phyloP scores from a whole-genome alignment of 2,888 invertebrate species.

The Pycnomerus fuliginosus region DNA sequence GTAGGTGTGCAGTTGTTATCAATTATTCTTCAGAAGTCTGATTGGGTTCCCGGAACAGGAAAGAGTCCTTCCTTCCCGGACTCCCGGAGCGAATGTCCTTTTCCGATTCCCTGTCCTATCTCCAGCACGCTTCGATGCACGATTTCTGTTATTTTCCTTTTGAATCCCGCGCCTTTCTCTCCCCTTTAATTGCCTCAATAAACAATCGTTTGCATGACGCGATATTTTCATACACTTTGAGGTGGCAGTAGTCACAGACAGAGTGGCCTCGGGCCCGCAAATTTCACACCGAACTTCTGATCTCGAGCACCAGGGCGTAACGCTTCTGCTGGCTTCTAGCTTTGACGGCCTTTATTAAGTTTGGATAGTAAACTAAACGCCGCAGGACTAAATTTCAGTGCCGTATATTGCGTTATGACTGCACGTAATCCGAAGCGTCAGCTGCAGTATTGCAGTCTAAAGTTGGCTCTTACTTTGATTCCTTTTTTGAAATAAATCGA shows the following conservation, averaged over 20 bases:
- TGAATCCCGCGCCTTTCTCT: too few species aligned
- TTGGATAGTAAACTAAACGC: constrained; percentile 53
- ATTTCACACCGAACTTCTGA: constrained; percentile 25
- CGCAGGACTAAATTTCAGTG: constrained; percentile 36
- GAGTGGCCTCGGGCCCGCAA: constrained; percentile 18
- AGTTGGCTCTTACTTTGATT: too few species aligned
- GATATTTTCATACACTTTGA: too few species aligned
- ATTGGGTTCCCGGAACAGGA: constrained; percentile 53
- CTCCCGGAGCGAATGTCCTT: constrained; percentile 53
- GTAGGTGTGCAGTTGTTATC: constrained; percentile 39
- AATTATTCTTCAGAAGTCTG: constrained; percentile 47
- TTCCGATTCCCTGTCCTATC: constrained; percentile 46
- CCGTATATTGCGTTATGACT: constrained; percentile 31
- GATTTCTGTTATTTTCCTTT: constrained; percentile 37
- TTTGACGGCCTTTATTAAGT: constrained; percentile 53
- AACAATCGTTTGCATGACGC: too few species aligned
- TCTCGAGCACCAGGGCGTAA: constrained; percentile 21
- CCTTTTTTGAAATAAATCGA: too few species aligned
- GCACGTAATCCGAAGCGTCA: too few species aligned
- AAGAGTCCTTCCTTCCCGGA: constrained; percentile 54
- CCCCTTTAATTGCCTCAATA: too few species aligned
- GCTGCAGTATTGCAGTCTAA: too few species aligned
- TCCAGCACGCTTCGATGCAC: constrained; percentile 40
- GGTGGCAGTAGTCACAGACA: constrained; percentile 18
- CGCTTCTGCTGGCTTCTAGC: constrained; percentile 21